Evolutionary conservation across 2,888 invertebrate genomes (phyloP), one percentile per base, ranked within the genome.

Genomic region (Lutraria lutraria): DNA sequence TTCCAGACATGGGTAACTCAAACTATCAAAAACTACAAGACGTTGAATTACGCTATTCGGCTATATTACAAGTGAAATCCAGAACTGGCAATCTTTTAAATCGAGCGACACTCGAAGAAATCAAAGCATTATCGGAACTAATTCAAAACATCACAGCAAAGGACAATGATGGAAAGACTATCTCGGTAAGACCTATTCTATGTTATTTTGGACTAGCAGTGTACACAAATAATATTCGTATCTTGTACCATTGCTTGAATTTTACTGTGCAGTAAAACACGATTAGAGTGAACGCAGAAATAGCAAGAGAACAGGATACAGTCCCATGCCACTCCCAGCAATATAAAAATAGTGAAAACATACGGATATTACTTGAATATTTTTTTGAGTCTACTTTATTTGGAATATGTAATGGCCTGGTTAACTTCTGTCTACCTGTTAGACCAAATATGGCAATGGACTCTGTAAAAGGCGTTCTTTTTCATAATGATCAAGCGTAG

Each of bases 1-100:
- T 92, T 79, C 91, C 93, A 12, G 92, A 93, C 80, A 53, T 84
- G 34, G 85, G 87, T n/a, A 84, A 85, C 13, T 60, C 90, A 16
- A 90, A 89, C 56, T 93, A 82, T 84, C 84, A 88, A 83, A 68
- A 68, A 6, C 84, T 90, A 16, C 87, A 88, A 81, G 56, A 82
- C 21, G 21, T 68, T 8, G 54, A 54, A 15, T 52, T 85, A 16
- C 88, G 88, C 19, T n/a, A 81, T 31, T 89, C 86, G 85, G 91
- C 88, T 16, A 84, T 83, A 34, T 54, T 93, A 43, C 88, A 92
- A 54, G 83, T 92, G 31, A 87, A 56, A 81, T 80, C 89, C 6
- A 83, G 81, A 29, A n/a, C 54, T 31, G 92, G 91, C 21, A 86
- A 91, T 53, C 54, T 92, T 60, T 85, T 92, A 68, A 89, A 85